Base-by-base conservation (phyloP, 2,113 vertebrate species). In the Oncorhynchus keta region DNA sequence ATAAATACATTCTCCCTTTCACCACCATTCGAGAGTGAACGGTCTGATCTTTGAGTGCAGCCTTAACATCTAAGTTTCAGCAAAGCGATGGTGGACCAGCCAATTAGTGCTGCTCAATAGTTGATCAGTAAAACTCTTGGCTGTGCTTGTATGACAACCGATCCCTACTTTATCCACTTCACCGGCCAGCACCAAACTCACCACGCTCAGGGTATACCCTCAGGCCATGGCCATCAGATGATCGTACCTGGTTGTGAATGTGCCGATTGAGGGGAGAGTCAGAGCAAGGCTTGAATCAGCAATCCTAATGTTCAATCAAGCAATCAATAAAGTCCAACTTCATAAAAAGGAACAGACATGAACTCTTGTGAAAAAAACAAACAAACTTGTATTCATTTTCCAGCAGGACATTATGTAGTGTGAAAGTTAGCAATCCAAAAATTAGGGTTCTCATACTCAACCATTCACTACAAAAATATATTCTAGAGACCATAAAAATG, bases 391-490 rank as follows among this genome's bases (percentile, higher is more conserved):
- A 90, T 87, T 91, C 80, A 90, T 93, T 86, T 90, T 86, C 78
- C 74, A 88, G 82, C 90, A 89, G 64, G 83, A 88, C 87, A 85
- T 13, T 89, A 51, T 76, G 92, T 93, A 94, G 92, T 94, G 93
- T 94, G 82, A 90, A 85, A 80, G 3, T 85, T 89, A 91, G 83
- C 91, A 86, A 86, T 76, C 49, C 84, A 85, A 82, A 45, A 88
- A 81, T 79, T 83, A 88, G 83, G 79, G 80, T 93, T 90, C 81
- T 86, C 79, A 45, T 11, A 45, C 39, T 45, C 39, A 77, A 88
- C 91, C 88, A 91, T 85, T 91, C 84, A 87, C 92, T 94, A 93
- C 89, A 94, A 94, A 94, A 94, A 94, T 93, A 94, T 90, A 93
- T 90, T 93, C 89, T 90, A 92, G 39, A 45, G 78, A 81, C 69